A percentile compares a stretch with the other conserved stretches of the same genome.
phyloP scores from a whole-genome alignment of 2,888 invertebrate genomes.

The Apantesis nais region DNA sequence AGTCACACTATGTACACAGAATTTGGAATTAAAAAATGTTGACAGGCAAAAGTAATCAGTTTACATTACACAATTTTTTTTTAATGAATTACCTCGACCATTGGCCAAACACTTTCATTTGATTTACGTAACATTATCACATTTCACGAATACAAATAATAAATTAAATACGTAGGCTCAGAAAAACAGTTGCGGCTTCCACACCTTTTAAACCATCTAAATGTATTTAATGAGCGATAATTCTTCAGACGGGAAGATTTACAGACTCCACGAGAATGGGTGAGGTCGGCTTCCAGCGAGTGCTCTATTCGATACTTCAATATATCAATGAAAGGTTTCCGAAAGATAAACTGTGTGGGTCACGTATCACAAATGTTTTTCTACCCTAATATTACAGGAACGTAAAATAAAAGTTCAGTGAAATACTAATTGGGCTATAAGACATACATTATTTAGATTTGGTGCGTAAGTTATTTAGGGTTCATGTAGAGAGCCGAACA shows the following conservation, averaged over 20 bases:
- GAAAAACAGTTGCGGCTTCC: slow-evolving; percentile 31
- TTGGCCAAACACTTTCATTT: not conserved
- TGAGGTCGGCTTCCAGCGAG: slow-evolving; percentile 55
- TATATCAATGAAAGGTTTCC: slow-evolving; percentile 71
- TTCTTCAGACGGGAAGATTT: slow-evolving; percentile 66
- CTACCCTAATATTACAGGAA: slow-evolving; percentile 67
- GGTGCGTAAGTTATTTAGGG: slow-evolving; percentile 20
- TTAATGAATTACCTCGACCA: not conserved
- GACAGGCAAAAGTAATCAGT: not conserved
- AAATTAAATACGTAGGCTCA: not conserved
- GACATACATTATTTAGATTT: slow-evolving; percentile 33
- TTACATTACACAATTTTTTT: not conserved
- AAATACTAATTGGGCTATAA: slow-evolving; percentile 31
- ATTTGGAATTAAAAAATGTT: not conserved
- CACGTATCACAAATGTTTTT: slow-evolving; percentile 78
- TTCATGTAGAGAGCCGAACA: slow-evolving; percentile 15
- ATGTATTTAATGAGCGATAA: slow-evolving; percentile 69
- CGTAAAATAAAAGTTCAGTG: slow-evolving; percentile 51
- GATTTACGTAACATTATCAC: not conserved
- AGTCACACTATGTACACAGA: not conserved
- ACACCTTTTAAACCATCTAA: slow-evolving; percentile 57
- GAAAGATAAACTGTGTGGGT: slow-evolving; percentile 70
- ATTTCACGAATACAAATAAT: not conserved
- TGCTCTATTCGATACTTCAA: slow-evolving; percentile 57
- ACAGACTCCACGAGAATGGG: slow-evolving; percentile 64